These are phyloP conservation scores for Carcharodon carcharias DNA, from an alignment of 2,797 vertebrate species.

Conservation along the genomic window DNA sequence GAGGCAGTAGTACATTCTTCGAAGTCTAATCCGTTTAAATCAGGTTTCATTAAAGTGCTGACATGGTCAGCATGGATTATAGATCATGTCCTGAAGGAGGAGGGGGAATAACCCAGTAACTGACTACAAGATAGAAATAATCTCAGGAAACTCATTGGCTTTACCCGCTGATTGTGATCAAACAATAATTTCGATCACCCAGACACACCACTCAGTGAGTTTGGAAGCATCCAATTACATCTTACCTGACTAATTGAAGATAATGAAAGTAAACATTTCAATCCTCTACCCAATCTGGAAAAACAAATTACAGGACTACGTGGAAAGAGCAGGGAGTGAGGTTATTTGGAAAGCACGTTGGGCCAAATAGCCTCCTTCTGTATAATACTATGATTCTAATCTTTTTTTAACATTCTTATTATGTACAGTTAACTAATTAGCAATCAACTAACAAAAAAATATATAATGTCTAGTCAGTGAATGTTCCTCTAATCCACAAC, in stretches of 20 bases:
- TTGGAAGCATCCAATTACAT: not conserved
- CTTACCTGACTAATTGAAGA: not conserved
- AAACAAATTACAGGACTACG: not conserved
- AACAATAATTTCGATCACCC: not conserved
- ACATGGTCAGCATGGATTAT: not conserved
- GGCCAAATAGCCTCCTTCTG: no score
- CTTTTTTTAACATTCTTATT: not conserved
- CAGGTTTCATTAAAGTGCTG: not conserved
- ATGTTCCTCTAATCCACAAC: not conserved
- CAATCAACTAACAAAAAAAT: not conserved
- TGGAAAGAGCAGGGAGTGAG: not conserved
- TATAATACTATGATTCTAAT: not conserved
- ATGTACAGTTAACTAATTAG: not conserved
- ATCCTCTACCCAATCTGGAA: not conserved
- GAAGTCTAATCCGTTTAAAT: conserved; percentile 6
- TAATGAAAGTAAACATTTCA: not conserved
- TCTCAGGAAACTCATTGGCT: not conserved
- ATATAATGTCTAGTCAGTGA: not conserved
- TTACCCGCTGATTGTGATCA: not conserved
- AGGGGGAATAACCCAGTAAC: not conserved
- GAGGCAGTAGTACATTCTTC: not conserved
- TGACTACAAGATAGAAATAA: not conserved
- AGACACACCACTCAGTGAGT: not conserved
- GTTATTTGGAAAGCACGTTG: not conserved
- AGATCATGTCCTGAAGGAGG: not conserved